These are phyloP conservation scores for Parnassius smintheus DNA, from an alignment of 2,888 invertebrate genomes.

Conservation along the genomic window DNA sequence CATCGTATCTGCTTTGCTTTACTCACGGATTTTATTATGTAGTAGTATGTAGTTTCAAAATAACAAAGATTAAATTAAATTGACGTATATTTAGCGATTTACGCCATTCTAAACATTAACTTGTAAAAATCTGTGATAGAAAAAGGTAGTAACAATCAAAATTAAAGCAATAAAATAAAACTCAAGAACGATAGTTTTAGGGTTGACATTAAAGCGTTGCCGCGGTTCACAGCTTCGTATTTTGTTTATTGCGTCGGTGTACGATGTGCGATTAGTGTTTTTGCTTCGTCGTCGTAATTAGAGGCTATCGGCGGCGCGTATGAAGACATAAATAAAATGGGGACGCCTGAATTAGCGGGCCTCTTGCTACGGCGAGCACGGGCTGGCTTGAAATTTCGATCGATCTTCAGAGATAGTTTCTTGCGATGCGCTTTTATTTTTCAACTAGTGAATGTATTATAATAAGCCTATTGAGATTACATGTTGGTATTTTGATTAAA, in stretches of 20 bases:
- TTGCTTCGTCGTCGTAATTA: slow-evolving; percentile 75
- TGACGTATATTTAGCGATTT: slow-evolving; percentile 11
- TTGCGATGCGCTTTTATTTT: slow-evolving; percentile 40
- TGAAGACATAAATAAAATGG: slow-evolving; percentile 80
- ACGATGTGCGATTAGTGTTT: slow-evolving; percentile 77
- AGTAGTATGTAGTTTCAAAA: background rate
- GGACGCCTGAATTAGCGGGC: slow-evolving; percentile 66
- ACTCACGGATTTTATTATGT: too few species aligned
- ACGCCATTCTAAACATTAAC: slow-evolving; percentile 2
- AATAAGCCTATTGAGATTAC: slow-evolving; percentile 17
- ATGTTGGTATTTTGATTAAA: slow-evolving; percentile 25
- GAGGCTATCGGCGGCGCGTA: slow-evolving; percentile 78
- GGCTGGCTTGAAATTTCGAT: slow-evolving; percentile 62
- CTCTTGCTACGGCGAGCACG: slow-evolving; percentile 45
- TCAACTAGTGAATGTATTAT: slow-evolving; percentile 15
- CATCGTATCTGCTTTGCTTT: slow-evolving; percentile 20
- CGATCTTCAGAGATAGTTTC: slow-evolving; percentile 50
- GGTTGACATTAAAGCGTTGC: slow-evolving; percentile 8
- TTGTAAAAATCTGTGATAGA: background rate
- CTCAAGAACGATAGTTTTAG: slow-evolving; percentile 4
- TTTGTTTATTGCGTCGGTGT: slow-evolving; percentile 37
- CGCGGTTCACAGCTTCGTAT: slow-evolving; percentile 16
- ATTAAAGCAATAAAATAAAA: background rate
- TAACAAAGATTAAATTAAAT: slow-evolving; percentile 7
- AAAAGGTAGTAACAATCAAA: background rate